Conservation (phyloP, 2,888 invertebrate genomes). For the Netelia melanura region DNA sequence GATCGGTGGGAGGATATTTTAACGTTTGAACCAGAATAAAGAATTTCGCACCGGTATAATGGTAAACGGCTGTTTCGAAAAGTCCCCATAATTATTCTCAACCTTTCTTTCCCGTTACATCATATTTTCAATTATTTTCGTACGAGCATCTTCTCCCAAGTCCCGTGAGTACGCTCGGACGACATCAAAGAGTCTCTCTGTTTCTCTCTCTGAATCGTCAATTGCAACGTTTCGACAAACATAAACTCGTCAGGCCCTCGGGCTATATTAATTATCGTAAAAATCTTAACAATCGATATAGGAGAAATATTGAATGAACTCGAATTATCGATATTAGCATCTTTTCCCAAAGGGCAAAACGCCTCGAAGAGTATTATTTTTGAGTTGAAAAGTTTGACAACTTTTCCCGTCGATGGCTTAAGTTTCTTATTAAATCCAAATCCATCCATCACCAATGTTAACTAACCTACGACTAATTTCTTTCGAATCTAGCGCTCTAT, state of each 20-base stretch:
- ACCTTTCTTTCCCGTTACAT: background rate
- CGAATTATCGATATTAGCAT: constrained; percentile 34
- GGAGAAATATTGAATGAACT: constrained; percentile 42
- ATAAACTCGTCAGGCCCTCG: constrained; percentile 50
- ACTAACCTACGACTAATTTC: constrained; percentile 37
- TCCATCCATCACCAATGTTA: constrained; percentile 38
- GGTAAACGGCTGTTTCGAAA: background rate
- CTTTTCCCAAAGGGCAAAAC: constrained; percentile 46
- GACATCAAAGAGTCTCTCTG: background rate
- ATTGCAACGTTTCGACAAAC: constrained; percentile 20
- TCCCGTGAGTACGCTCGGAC: constrained; percentile 22
- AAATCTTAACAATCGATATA: constrained; percentile 53
- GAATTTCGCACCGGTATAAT: constrained; percentile 33
- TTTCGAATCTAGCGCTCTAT: constrained; percentile 32
- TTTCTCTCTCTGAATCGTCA: background rate
- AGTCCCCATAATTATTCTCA: background rate
- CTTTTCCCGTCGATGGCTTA: background rate
- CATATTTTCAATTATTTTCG: constrained; percentile 15
- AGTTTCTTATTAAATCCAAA: constrained; percentile 3
- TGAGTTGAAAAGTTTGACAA: constrained; percentile 41
- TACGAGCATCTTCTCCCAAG: constrained; percentile 8
- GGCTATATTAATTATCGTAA: constrained; percentile 58
- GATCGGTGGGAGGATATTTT: constrained; percentile 27
- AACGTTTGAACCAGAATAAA: background rate
- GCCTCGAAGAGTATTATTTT: constrained; percentile 57